Conservation (phyloP, 2,888 invertebrate species). For the Resseliella maxima region DNA sequence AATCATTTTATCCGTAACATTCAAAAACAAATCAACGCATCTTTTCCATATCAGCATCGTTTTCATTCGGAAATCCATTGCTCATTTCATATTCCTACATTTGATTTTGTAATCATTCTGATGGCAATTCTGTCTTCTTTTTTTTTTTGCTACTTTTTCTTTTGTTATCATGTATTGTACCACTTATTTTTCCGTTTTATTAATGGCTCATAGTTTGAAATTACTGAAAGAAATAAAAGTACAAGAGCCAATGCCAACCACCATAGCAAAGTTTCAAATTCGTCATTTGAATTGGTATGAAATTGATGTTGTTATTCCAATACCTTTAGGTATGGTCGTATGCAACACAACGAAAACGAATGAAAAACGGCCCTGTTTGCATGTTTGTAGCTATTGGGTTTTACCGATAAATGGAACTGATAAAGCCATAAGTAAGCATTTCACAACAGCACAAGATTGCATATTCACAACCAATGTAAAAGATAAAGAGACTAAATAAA, state of each 20-base stretch:
- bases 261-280: not conserved
- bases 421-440: constrained; percentile 25
- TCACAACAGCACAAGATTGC: not conserved
- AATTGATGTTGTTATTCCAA: not conserved
- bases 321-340: not conserved
- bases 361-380: not conserved
- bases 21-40: not conserved
- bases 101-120: not conserved
- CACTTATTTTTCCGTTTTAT: not conserved
- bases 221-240: not conserved
- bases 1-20: not conserved
- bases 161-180: too few species aligned
- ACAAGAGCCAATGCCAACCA: not conserved
- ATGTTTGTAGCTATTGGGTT: constrained; percentile 38
- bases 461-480: not conserved
- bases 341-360: not conserved
- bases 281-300: not conserved
- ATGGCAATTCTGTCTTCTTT: not conserved
- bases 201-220: constrained; percentile 6
- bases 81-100: not conserved
- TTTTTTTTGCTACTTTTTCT: not conserved
- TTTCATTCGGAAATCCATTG: not conserved
- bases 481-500: too few species aligned
- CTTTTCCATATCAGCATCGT: not conserved
- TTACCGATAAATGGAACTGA: constrained; percentile 43